Base-by-base conservation (phyloP, 2,797 vertebrate species). In the Parambassis ranga region DNA sequence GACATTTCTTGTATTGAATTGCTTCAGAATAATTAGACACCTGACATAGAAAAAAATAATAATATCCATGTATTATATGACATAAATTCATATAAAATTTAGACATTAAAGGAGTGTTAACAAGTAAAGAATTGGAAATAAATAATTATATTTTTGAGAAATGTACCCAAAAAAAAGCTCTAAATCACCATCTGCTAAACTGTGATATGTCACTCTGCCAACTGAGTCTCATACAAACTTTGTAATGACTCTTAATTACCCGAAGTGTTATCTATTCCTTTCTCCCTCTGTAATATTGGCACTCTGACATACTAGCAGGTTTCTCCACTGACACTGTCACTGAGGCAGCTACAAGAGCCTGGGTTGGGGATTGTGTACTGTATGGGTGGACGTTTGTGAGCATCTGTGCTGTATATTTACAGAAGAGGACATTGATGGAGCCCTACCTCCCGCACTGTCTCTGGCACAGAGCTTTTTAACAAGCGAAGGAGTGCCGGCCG, bases 191-290 rank as follows among this genome's bases (percentile, higher is more conserved):
- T 81, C 72, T 81, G 70, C 31, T 72, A 47, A 56, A 52, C 55
- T 71, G 61, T 64, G 47, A 84, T 39, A 27, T 47, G 55, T 48
- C 58, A 24, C 39, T 43, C 16, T 62, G 76, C 69, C 71, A 82
- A 74, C 7, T 23, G 30, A 64, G 27, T 55, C 46, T 72, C 20
- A 64, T 28, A 69, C 20, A 64, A 75, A 73, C 23, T 18, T 64
- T 9, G 9, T 79, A 75, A 77, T 84, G 69, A 59, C 36, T 71
- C 62, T 61, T 75, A 81, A 76, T 77, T 74, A 76, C 42, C 60
- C 58, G 14, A 76, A 48, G 61, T 73, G 65, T 75, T 61, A 62
- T 37, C 38, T 30, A 35, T 46, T 63, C 64, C 66, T 47, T 27
- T 49, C 53, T n/a, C 28, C 36, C 33, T 32, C 4, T 11, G 2